Evolutionary conservation across 2,113 vertebrate species (phyloP).

Genomic region (Colossoma macropomum): DNA sequence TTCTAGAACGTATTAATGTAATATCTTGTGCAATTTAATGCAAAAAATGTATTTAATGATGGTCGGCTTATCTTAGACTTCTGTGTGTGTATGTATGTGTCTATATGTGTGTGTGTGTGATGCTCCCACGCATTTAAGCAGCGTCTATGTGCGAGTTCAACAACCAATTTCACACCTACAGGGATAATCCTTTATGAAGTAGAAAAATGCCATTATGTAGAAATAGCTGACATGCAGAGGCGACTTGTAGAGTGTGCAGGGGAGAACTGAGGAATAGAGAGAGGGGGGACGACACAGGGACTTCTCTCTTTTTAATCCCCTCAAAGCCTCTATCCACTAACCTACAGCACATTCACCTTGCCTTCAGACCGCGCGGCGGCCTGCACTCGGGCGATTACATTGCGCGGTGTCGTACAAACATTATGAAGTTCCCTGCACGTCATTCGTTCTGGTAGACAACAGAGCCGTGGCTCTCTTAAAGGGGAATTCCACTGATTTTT

Average conservation of each 20-base stretch:
- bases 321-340: slow-evolving; percentile 55
- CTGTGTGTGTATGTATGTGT: neutral
- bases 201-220: slow-evolving; percentile 72
- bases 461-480: neutral
- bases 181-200: slow-evolving; percentile 74
- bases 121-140: slow-evolving; percentile 12
- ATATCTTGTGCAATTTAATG: neutral
- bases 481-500: too few relatives aligned
- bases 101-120: neutral
- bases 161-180: slow-evolving; percentile 68
- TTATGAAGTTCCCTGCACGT: slow-evolving; percentile 5
- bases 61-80: neutral
- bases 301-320: slow-evolving; percentile 66
- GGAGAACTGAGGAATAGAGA: slow-evolving; percentile 19
- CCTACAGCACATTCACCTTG: slow-evolving; percentile 32
- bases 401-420: neutral
- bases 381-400: slow-evolving; percentile 49
- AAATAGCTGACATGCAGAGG: slow-evolving; percentile 69
- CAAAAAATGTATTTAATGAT: neutral
- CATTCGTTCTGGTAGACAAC: neutral
- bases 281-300: slow-evolving; percentile 55
- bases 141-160: slow-evolving; percentile 43
- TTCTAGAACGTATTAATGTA: slow-evolving; percentile 1
- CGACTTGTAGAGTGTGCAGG: slow-evolving; percentile 57
- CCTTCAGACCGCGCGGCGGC: neutral